Conservation (phyloP, 2,113 vertebrate genomes). For the Probosciger aterrimus region DNA sequence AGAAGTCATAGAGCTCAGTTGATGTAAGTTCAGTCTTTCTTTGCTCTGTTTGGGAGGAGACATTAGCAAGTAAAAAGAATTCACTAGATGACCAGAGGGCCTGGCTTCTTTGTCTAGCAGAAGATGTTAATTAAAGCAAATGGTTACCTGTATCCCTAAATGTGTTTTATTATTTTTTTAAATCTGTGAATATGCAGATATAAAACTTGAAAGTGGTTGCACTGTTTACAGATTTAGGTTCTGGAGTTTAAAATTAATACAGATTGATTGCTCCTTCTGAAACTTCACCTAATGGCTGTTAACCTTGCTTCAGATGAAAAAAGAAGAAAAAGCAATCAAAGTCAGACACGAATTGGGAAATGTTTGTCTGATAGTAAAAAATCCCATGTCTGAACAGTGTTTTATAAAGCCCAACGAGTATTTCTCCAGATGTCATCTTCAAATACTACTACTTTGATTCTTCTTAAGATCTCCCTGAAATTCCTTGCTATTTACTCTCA, state of each 20-base stretch:
- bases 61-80: neutral
- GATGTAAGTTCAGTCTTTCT: neutral
- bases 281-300: neutral
- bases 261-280: neutral
- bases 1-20: neutral
- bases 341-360: neutral
- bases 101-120: neutral
- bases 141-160: neutral
- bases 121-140: neutral
- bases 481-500: neutral
- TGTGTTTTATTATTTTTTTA: neutral
- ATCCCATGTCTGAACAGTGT: neutral
- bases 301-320: neutral
- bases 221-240: neutral
- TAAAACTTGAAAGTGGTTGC: neutral
- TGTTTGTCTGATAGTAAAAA: neutral
- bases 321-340: neutral
- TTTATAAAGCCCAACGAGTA: neutral
- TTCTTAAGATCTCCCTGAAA: neutral
- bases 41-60: neutral
- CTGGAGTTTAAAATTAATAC: neutral
- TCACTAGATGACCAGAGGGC: neutral
- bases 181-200: neutral
- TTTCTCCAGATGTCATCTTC: neutral
- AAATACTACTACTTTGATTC: neutral